A percentile compares a stretch with the other conserved stretches of the same genome.
These are phyloP conservation scores for Erebia aethiops DNA, from an alignment of 2,888 invertebrate species.

Conservation along the genomic window DNA sequence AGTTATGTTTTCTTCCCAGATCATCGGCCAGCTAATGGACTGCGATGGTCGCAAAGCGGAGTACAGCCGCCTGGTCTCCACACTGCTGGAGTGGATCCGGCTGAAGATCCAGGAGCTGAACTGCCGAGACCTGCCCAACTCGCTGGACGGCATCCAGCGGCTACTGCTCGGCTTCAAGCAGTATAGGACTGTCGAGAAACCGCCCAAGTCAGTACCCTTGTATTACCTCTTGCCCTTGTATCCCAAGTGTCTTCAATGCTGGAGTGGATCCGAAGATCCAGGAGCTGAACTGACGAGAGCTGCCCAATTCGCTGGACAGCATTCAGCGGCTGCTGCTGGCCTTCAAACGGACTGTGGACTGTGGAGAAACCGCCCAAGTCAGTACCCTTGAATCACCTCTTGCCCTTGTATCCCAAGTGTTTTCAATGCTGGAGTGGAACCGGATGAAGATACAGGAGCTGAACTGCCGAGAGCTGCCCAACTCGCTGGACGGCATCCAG, in stretches of 20 bases:
- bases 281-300: slow-evolving; percentile 91
- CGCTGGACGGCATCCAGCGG: slow-evolving; percentile 96
- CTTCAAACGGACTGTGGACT: slow-evolving; percentile 97
- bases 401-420: too few relatives aligned
- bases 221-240: slow-evolving; percentile 56
- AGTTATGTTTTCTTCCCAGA: slow-evolving; percentile 80
- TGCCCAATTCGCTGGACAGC: slow-evolving; percentile 97
- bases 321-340: slow-evolving; percentile 94
- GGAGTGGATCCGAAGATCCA: slow-evolving; percentile 85
- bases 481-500: slow-evolving; percentile 97
- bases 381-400: slow-evolving; percentile 69
- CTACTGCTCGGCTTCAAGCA: slow-evolving; percentile 95
- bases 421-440: slow-evolving; percentile 86
- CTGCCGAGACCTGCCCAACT: slow-evolving; percentile 95
- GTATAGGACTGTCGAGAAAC: slow-evolving; percentile 98
- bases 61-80: slow-evolving; percentile 92
- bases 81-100: slow-evolving; percentile 96
- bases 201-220: slow-evolving; percentile 90
- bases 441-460: slow-evolving; percentile 82
- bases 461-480: slow-evolving; percentile 94
- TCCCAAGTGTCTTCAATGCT: slow-evolving; percentile 61
- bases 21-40: slow-evolving; percentile 97
- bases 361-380: slow-evolving; percentile 99
- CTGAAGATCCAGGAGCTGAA: slow-evolving; percentile 91
- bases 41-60: slow-evolving; percentile 95